Conservation (phyloP, 37 sponge, comb jelly and placozoan genomes). For the Corticium candelabrum region DNA sequence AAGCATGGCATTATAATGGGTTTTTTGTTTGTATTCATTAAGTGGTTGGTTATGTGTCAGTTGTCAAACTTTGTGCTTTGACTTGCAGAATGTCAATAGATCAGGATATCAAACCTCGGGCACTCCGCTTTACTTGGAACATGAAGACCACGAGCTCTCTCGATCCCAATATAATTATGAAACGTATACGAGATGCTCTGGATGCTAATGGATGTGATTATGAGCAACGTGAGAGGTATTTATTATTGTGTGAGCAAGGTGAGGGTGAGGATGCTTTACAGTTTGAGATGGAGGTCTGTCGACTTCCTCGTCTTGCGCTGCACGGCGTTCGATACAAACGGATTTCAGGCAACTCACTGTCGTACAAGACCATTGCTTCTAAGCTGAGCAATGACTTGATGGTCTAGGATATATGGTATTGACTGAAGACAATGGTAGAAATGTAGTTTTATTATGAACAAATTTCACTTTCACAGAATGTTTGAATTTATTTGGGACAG, state of each 20-base stretch:
- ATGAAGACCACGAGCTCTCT: conserved; percentile 95
- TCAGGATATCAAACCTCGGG: conserved; percentile 78
- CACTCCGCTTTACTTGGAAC: conserved; percentile 98
- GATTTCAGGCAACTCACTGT: conserved; percentile 91
- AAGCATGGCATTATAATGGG: no score
- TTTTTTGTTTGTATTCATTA: no score
- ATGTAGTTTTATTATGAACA: no score
- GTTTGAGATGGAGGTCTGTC: conserved; percentile 99
- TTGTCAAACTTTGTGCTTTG: no score
- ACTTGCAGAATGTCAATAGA: no score
- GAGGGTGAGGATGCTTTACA: conserved; percentile 84
- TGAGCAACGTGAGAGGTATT: conserved; percentile 84
- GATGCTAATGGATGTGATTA: conserved; percentile 71
- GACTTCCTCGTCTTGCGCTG: conserved; percentile 88
- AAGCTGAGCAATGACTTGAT: conserved; percentile 81
- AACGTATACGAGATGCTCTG: conserved; percentile 78
- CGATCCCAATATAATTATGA: conserved; percentile 80
- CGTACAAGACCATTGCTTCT: conserved; percentile 89
- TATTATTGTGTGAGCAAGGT: conserved; percentile 72
- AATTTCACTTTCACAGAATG: no score
- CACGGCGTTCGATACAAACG: conserved; percentile 99
- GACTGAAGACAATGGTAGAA: no score
- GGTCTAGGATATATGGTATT: no score
- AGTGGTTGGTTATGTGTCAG: no score
- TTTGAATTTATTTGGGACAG: no score